These are phyloP conservation scores for Cheiracanthium punctorium DNA, from an alignment of 2,888 invertebrate species.

Conservation along the genomic window DNA sequence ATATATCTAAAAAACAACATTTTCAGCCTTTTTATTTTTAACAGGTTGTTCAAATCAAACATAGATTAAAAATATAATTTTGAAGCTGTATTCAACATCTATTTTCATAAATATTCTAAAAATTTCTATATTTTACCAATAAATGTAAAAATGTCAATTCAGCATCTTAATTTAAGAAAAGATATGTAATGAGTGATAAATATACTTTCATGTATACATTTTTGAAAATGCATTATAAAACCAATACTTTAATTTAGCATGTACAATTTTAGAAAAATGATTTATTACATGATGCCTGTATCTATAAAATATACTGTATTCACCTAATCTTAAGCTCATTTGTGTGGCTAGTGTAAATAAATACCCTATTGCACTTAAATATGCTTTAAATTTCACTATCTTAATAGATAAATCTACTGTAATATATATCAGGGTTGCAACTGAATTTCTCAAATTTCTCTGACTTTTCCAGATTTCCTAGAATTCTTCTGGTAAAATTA, in stretches of 20 bases:
- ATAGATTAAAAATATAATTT: slow-evolving; percentile 8
- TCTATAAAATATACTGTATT: neutral
- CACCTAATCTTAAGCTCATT: slow-evolving; percentile 5
- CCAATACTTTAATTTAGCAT: neutral
- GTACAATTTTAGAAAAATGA: neutral
- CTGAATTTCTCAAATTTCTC: no score
- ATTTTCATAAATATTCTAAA: slow-evolving; percentile 3
- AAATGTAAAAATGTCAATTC: neutral
- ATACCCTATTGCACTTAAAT: no score
- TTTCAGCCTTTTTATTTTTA: slow-evolving; percentile 4
- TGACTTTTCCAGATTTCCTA: no score
- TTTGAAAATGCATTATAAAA: slow-evolving; percentile 15
- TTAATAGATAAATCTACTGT: no score
- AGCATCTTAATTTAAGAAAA: neutral
- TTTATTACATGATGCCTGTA: neutral
- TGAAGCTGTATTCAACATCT: slow-evolving; percentile 6
- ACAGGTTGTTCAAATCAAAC: neutral
- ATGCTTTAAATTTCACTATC: no score
- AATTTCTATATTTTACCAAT: neutral
- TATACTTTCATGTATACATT: neutral
- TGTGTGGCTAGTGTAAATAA: no score
- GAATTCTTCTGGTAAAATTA: no score
- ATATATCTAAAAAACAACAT: neutral
- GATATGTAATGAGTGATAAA: slow-evolving; percentile 1
- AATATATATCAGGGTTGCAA: no score